Evolutionary conservation across 2,888 invertebrate species (phyloP).

Genomic region (Ptychoptera contaminata): DNA sequence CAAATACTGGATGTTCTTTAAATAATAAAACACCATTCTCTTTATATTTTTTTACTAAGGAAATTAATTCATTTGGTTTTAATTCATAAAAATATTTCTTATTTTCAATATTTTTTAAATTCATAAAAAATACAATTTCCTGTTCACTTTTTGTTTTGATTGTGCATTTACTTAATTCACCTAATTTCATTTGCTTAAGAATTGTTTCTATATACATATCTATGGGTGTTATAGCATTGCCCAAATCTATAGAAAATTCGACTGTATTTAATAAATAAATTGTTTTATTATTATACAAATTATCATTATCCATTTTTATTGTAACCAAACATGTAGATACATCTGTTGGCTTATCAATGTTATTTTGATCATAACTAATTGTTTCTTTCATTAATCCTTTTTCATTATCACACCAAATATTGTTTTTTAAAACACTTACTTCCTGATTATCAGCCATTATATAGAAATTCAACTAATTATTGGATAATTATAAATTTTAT

Average conservation of each 20-base stretch:
- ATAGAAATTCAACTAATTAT: too few relatives aligned
- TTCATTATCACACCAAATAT: slow-evolving; percentile 8
- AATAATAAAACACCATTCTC: slow-evolving; percentile 44
- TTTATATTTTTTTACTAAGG: slow-evolving; percentile 31
- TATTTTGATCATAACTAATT: slow-evolving; percentile 16
- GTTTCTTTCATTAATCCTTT: slow-evolving; percentile 25
- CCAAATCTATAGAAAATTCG: slow-evolving; percentile 22
- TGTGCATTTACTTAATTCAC: slow-evolving; percentile 32
- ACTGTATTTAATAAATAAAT: slow-evolving; percentile 12
- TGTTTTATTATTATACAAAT: slow-evolving; percentile 17
- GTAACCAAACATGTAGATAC: slow-evolving; percentile 22
- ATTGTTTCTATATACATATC: slow-evolving; percentile 33
- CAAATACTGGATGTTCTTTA: slow-evolving; percentile 45
- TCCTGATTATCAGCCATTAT: too few relatives aligned
- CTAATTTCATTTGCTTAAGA: slow-evolving; percentile 31
- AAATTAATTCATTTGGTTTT: slow-evolving; percentile 26
- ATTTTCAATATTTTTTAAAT: slow-evolving; percentile 24
- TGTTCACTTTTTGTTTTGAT: slow-evolving; percentile 21
- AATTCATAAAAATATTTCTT: slow-evolving; percentile 32
- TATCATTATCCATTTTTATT: slow-evolving; percentile 17
- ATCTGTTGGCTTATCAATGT: slow-evolving; percentile 22
- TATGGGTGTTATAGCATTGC: slow-evolving; percentile 30
- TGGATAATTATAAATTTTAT: too few relatives aligned
- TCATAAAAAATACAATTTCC: slow-evolving; percentile 23
- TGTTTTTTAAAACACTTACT: too few relatives aligned